Base-by-base conservation (phyloP, 2,797 vertebrate genomes). In the Okamejei kenojei region DNA sequence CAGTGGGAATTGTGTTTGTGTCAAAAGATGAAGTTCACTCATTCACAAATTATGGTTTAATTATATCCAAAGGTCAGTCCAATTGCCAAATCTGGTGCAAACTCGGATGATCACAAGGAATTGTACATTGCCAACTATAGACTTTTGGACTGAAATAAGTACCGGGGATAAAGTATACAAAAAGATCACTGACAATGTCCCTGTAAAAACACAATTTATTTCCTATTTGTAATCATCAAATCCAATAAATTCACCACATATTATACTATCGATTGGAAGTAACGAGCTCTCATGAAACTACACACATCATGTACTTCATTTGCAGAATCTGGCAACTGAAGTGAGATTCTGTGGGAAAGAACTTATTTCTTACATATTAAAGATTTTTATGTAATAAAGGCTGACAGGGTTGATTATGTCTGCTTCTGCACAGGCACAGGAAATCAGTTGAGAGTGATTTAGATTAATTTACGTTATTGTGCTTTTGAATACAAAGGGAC, bases 321-420 rank as follows among this genome's bases (percentile, higher is more conserved):
- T 23, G 71, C 35, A 92, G 90, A 74, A 45, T 17, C 23, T 92
- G 90, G 45, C 90, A 92, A 68, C n/a, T 88, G 61, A 68, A 88
- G 21, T n/a, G 68, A 88, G 68, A 76, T 92, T 92, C 90, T 92
- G 90, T 92, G 90, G n/a, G 90, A 92, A 92, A 92, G 23, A 92
- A 92, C 29, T n/a, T 29, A 26, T 54, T 92, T 26, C 21, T n/a
- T 76, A 76, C 73, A 58, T 26, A 15, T 54, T 92, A 76, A 32
- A 92, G 90, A 92, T 76, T 73, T 92, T 26, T 45, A 92, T 29
- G 10, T 58, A 92, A 73, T 92, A 76, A 54, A 74, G 29, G 35
- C 71, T 92, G 90, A 54, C 90, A 76, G 90, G 38, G 58, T 58
- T 76, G 73, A 92, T 92, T 92, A 54, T 76, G 73, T 15, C 71